These are phyloP conservation scores for Drosophila virilis DNA, from an alignment of 1,140 invertebrate species.

Conservation along the genomic window DNA sequence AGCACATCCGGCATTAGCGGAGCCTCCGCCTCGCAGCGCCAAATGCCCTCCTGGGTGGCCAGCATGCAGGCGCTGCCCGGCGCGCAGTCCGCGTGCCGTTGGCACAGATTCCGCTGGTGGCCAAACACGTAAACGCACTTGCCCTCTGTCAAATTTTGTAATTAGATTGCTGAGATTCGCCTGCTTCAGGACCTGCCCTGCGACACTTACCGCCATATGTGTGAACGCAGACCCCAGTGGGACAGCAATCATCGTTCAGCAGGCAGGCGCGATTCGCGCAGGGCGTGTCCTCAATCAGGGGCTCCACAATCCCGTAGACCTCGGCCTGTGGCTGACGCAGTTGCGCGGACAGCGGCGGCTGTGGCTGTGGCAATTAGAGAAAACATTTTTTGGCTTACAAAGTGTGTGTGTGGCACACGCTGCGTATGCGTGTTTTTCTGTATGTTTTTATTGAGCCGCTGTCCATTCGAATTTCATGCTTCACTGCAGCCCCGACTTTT, in stretches of 20 bases:
- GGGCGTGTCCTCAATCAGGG: constrained; percentile 86
- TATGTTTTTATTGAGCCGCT: not conserved
- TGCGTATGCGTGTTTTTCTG: constrained; percentile 37
- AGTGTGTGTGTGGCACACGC: constrained; percentile 2
- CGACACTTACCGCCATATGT: constrained; percentile 88
- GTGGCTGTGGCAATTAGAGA: constrained; percentile 52
- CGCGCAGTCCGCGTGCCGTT: constrained; percentile 90
- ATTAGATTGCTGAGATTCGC: not conserved
- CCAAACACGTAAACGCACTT: constrained; percentile 90
- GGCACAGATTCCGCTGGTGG: constrained; percentile 90
- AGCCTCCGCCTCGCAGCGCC: constrained; percentile 88
- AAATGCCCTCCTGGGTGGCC: constrained; percentile 87
- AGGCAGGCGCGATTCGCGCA: constrained; percentile 88
- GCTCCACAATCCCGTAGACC: constrained; percentile 85
- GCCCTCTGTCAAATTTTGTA: constrained; percentile 84
- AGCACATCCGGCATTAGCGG: constrained; percentile 56
- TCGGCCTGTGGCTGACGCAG: constrained; percentile 63
- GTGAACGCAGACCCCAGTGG: constrained; percentile 89
- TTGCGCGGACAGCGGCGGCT: constrained; percentile 38
- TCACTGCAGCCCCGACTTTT: not conserved
- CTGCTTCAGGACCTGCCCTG: not conserved
- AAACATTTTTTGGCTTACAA: constrained; percentile 2
- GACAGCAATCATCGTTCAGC: constrained; percentile 91
- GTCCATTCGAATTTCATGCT: not conserved
- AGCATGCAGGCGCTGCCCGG: constrained; percentile 89